A percentile compares a stretch with the other conserved stretches of the same genome.
Evolutionary conservation across 2,113 vertebrate genomes (phyloP).

Genomic region (Cavia aperea): DNA sequence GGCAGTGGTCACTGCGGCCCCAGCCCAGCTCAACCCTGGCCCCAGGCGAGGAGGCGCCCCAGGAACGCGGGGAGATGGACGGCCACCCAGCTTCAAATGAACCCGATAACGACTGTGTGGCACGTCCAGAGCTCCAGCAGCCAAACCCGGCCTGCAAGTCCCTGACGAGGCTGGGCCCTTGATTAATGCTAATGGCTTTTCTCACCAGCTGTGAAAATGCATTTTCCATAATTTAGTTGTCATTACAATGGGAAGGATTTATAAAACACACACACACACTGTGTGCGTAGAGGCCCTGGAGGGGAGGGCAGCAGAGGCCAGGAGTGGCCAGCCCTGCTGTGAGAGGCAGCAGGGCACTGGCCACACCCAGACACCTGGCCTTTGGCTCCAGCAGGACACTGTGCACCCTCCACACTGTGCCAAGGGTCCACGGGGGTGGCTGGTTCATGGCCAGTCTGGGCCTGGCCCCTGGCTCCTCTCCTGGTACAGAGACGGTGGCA

Average conservation of each 20-base stretch:
- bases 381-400: background rate
- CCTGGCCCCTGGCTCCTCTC: too few relatives aligned
- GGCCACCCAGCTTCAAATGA: background rate
- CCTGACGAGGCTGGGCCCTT: conserved; percentile 36
- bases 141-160: background rate
- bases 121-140: conserved; percentile 18
- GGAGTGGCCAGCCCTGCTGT: background rate
- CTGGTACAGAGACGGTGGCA: rapidly evolving
- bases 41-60: background rate
- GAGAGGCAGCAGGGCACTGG: rapidly evolving
- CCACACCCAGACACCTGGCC: background rate
- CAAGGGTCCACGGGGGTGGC: background rate
- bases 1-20: background rate
- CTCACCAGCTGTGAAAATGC: conserved; percentile 71
- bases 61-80: background rate
- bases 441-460: rapidly evolving
- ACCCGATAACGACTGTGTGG: background rate
- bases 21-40: background rate
- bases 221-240: conserved; percentile 73
- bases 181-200: conserved; percentile 71
- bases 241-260: conserved; percentile 64
- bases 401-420: rapidly evolving
- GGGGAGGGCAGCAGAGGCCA: background rate
- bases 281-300: background rate
- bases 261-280: conserved; percentile 53